Conservation (phyloP, 2,797 vertebrate genomes). For the Sebastes diaconus region DNA sequence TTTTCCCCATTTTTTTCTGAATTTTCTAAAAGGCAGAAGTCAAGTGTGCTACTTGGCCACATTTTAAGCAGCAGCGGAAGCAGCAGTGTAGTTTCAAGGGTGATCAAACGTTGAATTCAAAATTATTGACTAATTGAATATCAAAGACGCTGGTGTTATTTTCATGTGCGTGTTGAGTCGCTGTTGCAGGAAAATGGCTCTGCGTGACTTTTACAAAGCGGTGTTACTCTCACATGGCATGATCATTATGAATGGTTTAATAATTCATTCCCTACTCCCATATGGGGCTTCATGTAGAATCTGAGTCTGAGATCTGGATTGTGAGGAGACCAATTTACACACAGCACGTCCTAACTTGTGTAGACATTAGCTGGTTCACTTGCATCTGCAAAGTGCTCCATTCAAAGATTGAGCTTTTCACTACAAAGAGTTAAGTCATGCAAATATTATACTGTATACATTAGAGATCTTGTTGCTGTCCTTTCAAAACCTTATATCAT, state of each 20-base stretch:
- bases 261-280: slow-evolving; percentile 59
- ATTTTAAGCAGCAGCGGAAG: slow-evolving; percentile 21
- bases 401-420: slow-evolving; percentile 3
- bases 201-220: slow-evolving; percentile 54
- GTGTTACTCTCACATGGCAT: slow-evolving; percentile 24
- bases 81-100: slow-evolving; percentile 17
- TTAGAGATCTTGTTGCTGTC: background rate
- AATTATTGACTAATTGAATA: slow-evolving; percentile 62
- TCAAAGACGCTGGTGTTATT: slow-evolving; percentile 42
- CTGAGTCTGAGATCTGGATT: slow-evolving; percentile 27
- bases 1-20: background rate
- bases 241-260: slow-evolving; percentile 61
- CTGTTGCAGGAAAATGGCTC: slow-evolving; percentile 14
- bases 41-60: slow-evolving; percentile 30
- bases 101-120: slow-evolving; percentile 61
- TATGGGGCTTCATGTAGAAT: slow-evolving; percentile 48
- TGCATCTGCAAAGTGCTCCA: slow-evolving; percentile 13
- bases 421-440: background rate
- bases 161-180: slow-evolving; percentile 3
- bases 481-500: background rate
- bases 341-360: slow-evolving; percentile 3
- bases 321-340: slow-evolving; percentile 48
- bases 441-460: background rate
- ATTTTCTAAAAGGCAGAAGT: slow-evolving; percentile 43
- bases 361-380: slow-evolving; percentile 1